Conservation (phyloP, 1,140 invertebrate species). For the Hyles vespertilio region DNA sequence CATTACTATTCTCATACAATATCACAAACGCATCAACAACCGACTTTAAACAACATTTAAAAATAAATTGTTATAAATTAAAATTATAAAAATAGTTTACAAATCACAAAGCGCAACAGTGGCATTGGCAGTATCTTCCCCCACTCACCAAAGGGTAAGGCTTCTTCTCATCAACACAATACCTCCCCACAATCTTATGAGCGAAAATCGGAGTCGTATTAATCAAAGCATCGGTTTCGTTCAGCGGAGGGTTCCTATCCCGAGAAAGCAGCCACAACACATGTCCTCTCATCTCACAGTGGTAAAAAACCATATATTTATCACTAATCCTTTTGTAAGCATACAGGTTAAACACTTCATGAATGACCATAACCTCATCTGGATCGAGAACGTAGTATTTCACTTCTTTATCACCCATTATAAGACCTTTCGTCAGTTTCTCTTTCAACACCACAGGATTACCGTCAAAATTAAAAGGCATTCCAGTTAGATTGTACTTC, state of each 20-base stretch:
- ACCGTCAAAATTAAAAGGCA: conserved; percentile 18
- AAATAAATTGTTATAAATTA: too few species aligned
- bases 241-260: conserved; percentile 10
- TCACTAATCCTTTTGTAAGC: conserved; percentile 16
- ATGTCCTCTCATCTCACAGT: conserved; percentile 15
- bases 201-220: conserved; percentile 1
- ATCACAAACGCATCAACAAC: too few species aligned
- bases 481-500: conserved; percentile 8
- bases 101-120: conserved; percentile 2
- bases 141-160: neutral
- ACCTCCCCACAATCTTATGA: conserved; percentile 1
- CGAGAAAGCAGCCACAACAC: conserved; percentile 15
- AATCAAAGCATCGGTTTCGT: conserved; percentile 16
- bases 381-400: conserved; percentile 23
- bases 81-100: too few species aligned
- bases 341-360: conserved; percentile 11
- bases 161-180: neutral
- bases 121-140: conserved; percentile 1
- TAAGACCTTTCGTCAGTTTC: conserved; percentile 4
- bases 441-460: conserved; percentile 8
- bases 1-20: too few species aligned
- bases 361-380: conserved; percentile 2
- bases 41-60: too few species aligned
- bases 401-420: conserved; percentile 16
- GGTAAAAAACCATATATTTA: conserved; percentile 16